Percentiles rank a stretch among this genome's conserved stretches.
Evolutionary conservation across 2,888 invertebrate genomes (phyloP).

Genomic region (Serripes groenlandicus): DNA sequence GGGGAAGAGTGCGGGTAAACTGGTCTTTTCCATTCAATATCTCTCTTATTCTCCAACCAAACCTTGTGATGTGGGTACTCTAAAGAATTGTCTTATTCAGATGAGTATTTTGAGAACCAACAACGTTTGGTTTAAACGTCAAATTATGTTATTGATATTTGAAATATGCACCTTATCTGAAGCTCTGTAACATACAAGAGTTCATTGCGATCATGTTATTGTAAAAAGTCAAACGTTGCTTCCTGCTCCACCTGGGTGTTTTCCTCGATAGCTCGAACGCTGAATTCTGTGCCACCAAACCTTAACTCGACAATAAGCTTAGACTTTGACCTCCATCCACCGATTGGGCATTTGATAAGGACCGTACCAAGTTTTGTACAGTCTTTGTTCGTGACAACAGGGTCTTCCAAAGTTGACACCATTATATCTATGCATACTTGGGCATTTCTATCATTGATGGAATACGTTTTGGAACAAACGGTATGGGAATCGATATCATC

Average conservation of each 20-base stretch:
- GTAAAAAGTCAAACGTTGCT: conserved; percentile 53
- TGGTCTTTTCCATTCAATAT: too few species aligned
- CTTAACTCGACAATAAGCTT: conserved; percentile 41
- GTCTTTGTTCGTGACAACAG: conserved; percentile 39
- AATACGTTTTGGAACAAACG: conserved; percentile 26
- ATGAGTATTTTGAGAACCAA: too few species aligned
- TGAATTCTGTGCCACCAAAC: conserved; percentile 60
- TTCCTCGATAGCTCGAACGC: conserved; percentile 46
- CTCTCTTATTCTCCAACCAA: too few species aligned
- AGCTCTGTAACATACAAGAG: too few species aligned
- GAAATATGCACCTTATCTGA: too few species aligned
- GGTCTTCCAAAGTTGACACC: conserved; percentile 38
- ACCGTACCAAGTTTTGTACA: conserved; percentile 50
- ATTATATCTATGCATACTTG: conserved; percentile 42
- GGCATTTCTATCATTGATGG: conserved; percentile 24
- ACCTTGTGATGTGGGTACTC: too few species aligned
- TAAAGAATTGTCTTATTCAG: too few species aligned
- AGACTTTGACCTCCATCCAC: conserved; percentile 50
- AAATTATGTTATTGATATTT: too few species aligned
- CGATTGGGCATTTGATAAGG: conserved; percentile 37
- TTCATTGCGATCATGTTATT: too few species aligned
- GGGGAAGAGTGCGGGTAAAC: too few species aligned
- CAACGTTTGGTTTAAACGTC: too few species aligned
- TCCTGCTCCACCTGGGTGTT: conserved; percentile 28
- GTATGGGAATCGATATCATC: conserved; percentile 31